These are phyloP conservation scores for Petrolisthes cinctipes DNA, from an alignment of 2,888 invertebrate genomes.

Conservation along the genomic window DNA sequence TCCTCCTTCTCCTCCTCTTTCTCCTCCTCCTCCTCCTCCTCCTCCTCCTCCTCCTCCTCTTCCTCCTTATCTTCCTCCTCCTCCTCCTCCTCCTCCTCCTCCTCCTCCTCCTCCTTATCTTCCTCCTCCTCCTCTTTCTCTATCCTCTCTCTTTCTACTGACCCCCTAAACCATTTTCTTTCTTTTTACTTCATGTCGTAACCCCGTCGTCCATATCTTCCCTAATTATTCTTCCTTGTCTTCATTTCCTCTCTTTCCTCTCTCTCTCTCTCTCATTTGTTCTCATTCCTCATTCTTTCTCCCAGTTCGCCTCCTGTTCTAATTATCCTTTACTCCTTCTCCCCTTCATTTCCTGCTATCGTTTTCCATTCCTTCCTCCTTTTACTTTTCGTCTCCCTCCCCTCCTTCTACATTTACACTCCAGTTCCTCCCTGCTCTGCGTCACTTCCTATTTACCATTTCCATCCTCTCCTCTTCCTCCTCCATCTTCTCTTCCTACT, in stretches of 20 bases:
- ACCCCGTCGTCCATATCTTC: not conserved
- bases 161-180: not conserved
- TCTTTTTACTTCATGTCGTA: too few species aligned
- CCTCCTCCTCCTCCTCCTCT: not conserved
- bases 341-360: not conserved
- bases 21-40: not conserved
- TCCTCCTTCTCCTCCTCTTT: not conserved
- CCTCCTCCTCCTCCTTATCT: not conserved
- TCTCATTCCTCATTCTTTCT: not conserved
- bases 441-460: not conserved
- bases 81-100: not conserved
- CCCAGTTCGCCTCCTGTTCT: not conserved
- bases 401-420: not conserved
- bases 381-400: not conserved
- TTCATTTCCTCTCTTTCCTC: not conserved
- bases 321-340: not conserved
- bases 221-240: not conserved
- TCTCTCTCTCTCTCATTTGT: not conserved
- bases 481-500: not conserved
- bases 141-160: not conserved
- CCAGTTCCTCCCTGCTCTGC: not conserved
- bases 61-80: not conserved
- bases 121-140: not conserved
- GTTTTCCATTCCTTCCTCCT: not conserved
- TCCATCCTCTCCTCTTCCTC: not conserved